Percentiles rank a stretch among this genome's conserved stretches.
These are phyloP conservation scores for Drosophila austrosaltans DNA, from an alignment of 2,888 invertebrate genomes.

Conservation along the genomic window DNA sequence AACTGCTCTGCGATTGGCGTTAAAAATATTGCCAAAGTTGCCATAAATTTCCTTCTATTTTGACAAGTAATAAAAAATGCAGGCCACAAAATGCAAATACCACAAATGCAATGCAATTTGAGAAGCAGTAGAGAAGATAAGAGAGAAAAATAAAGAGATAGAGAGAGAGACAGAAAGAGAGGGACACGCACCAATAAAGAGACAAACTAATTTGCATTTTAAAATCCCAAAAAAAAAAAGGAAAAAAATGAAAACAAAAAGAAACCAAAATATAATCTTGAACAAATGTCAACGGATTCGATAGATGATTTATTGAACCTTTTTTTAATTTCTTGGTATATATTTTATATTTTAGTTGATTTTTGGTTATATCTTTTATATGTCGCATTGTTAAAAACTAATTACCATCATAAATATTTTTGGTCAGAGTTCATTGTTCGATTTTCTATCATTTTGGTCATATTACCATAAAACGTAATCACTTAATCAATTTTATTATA, in stretches of 20 bases:
- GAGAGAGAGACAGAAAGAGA: slow-evolving; percentile 4
- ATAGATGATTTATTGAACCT: slow-evolving; percentile 61
- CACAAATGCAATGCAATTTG: slow-evolving; percentile 57
- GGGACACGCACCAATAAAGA: slow-evolving; percentile 14
- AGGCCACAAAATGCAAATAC: slow-evolving; percentile 58
- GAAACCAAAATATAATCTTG: slow-evolving; percentile 25
- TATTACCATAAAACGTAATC: slow-evolving; percentile 56
- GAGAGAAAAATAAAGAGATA: slow-evolving; percentile 10
- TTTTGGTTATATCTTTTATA: slow-evolving; percentile 28
- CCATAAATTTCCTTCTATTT: slow-evolving; percentile 73
- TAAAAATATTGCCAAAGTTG: slow-evolving; percentile 72
- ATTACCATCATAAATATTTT: slow-evolving; percentile 58
- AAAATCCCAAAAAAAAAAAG: slow-evolving; percentile 47
- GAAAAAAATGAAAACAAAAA: neutral
- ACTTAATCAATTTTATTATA: slow-evolving; percentile 65
- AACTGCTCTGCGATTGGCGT: slow-evolving; percentile 60
- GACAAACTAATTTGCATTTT: slow-evolving; percentile 65
- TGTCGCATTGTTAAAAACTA: slow-evolving; percentile 52
- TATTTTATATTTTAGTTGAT: slow-evolving; percentile 17
- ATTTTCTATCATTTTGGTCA: slow-evolving; percentile 26
- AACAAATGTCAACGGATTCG: slow-evolving; percentile 63
- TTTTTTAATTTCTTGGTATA: slow-evolving; percentile 26
- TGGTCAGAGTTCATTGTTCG: slow-evolving; percentile 35
- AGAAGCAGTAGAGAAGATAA: slow-evolving; percentile 31
- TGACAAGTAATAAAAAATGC: slow-evolving; percentile 79